Percentiles rank a stretch among this genome's conserved stretches.
Evolutionary conservation across 1,140 invertebrate genomes (phyloP).

Genomic region (Eriosoma lanigerum): DNA sequence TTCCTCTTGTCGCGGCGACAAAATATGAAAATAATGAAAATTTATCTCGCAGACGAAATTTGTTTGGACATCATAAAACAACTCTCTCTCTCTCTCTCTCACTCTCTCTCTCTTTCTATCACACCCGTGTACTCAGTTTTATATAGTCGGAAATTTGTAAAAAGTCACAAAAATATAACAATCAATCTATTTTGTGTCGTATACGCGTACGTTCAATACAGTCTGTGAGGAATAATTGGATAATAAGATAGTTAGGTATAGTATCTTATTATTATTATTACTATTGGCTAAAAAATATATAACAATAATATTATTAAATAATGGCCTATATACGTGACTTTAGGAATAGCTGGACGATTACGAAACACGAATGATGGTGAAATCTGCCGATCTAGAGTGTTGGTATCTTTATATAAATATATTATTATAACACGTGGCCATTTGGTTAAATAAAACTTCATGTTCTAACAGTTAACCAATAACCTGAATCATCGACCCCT

Average conservation of each 20-base stretch:
- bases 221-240: constrained; percentile 34
- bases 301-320: constrained; percentile 33
- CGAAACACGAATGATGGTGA: constrained; percentile 23
- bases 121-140: not conserved
- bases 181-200: constrained; percentile 5
- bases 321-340: constrained; percentile 45
- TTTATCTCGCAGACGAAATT: constrained; percentile 1
- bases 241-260: not conserved
- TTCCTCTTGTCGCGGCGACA: not conserved
- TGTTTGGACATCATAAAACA: constrained; percentile 8
- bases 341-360: constrained; percentile 13
- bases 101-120: too few species aligned
- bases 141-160: not conserved
- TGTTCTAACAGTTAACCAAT: too few species aligned
- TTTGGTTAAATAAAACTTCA: too few species aligned
- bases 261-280: not conserved
- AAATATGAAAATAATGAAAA: not conserved
- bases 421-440: too few species aligned
- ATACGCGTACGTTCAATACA: constrained; percentile 24
- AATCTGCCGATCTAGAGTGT: constrained; percentile 4
- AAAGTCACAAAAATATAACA: constrained; percentile 9
- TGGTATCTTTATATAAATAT: not conserved
- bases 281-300: not conserved
- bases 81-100: too few species aligned
- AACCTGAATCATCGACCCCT: too few species aligned